phyloP scores from a whole-genome alignment of 1,140 invertebrate genomes.

The Contarinia nasturtii region DNA sequence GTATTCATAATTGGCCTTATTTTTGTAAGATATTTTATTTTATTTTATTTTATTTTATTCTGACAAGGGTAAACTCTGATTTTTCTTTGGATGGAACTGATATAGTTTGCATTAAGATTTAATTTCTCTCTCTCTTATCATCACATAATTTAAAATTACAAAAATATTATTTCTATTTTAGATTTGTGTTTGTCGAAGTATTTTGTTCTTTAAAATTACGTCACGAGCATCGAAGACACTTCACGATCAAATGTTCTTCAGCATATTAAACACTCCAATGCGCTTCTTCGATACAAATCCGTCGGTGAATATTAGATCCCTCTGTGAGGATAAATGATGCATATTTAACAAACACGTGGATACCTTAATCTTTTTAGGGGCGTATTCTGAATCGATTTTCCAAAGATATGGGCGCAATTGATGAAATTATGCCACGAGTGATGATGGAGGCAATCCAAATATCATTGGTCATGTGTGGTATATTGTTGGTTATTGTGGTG shows the following conservation, averaged over 20 bases:
- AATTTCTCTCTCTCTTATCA: too few species aligned
- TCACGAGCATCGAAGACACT: conserved; percentile 61
- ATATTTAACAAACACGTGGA: too few species aligned
- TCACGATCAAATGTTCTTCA: conserved; percentile 68
- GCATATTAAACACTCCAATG: conserved; percentile 56
- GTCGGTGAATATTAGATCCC: too few species aligned
- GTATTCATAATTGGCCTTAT: conserved; percentile 17
- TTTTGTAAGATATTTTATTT: conserved; percentile 10
- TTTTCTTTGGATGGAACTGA: too few species aligned
- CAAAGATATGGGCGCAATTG: conserved; percentile 63
- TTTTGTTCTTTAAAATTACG: conserved; percentile 58
- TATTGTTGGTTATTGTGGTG: too few species aligned
- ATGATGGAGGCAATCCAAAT: conserved; percentile 43
- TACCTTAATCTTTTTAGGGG: too few species aligned
- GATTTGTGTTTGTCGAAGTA: conserved; percentile 35
- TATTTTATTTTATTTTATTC: conserved; percentile 14
- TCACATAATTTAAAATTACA: too few species aligned
- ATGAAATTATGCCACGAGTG: conserved; percentile 51
- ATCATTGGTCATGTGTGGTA: conserved; percentile 2
- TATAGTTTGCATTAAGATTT: too few species aligned
- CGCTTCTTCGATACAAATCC: conserved; percentile 72
- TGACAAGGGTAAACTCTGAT: not conserved
- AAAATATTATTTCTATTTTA: too few species aligned
- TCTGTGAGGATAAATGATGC: too few species aligned
- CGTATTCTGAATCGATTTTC: conserved; percentile 63